Conservation (phyloP, 1,140 invertebrate genomes). For the Lordiphosa collinella region DNA sequence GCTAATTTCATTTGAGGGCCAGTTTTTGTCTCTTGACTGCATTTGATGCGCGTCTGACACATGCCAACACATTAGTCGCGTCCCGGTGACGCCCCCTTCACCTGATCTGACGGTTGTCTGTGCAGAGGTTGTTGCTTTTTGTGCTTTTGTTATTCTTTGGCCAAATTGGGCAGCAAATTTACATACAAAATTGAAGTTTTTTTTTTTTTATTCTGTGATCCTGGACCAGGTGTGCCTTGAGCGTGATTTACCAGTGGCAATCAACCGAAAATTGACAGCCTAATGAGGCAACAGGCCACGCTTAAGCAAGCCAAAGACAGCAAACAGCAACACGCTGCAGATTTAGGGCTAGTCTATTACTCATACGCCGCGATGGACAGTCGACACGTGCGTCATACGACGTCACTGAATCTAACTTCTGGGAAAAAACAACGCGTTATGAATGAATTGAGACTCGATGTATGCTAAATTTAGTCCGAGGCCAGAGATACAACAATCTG, state of each 20-base stretch:
- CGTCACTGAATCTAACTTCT: too few species aligned
- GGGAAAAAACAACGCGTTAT: too few species aligned
- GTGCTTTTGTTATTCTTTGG: conserved; percentile 10
- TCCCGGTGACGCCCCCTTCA: conserved; percentile 23
- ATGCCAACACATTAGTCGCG: conserved; percentile 66
- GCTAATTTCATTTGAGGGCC: too few species aligned
- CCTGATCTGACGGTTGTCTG: not conserved
- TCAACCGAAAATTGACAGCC: conserved; percentile 26
- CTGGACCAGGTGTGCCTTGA: conserved; percentile 20
- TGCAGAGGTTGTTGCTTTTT: not conserved
- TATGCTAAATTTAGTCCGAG: too few species aligned
- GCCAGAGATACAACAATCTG: too few species aligned
- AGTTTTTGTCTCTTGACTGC: conserved; percentile 18
- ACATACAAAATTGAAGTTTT: conserved; percentile 53
- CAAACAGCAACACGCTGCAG: not conserved
- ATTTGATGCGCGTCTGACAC: conserved; percentile 67
- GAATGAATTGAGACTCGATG: too few species aligned
- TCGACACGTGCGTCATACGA: not conserved
- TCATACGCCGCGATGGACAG: conserved; percentile 44
- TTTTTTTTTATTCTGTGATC: not conserved
- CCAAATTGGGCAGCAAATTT: conserved; percentile 60
- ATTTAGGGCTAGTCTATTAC: conserved; percentile 17
- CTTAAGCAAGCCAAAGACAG: not conserved
- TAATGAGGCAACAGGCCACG: conserved; percentile 16
- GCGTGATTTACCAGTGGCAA: conserved; percentile 28